These are phyloP conservation scores for Troilus luridus DNA, from an alignment of 2,888 invertebrate genomes.

Conservation along the genomic window DNA sequence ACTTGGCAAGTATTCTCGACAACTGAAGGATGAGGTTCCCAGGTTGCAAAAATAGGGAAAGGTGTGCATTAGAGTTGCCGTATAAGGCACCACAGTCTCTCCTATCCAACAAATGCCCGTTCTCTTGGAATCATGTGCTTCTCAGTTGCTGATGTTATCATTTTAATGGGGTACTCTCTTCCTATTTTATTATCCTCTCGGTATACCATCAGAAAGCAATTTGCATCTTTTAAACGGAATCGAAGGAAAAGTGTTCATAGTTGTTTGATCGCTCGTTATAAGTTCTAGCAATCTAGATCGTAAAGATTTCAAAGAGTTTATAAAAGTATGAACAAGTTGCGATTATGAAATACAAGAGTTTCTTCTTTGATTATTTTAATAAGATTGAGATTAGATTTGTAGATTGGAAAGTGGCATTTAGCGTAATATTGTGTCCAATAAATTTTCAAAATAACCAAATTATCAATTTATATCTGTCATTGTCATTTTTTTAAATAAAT, in stretches of 20 bases:
- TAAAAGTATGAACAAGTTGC: background rate
- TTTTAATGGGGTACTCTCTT: conserved; percentile 25
- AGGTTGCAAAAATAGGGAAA: conserved; percentile 38
- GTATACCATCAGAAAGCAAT: conserved; percentile 28
- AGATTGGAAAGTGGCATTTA: too few species aligned
- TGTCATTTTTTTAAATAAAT: too few species aligned
- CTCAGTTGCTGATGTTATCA: background rate
- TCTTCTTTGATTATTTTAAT: too few species aligned
- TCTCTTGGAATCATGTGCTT: background rate
- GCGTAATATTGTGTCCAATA: too few species aligned
- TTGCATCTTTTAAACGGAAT: background rate
- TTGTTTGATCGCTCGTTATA: background rate
- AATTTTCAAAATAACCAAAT: too few species aligned
- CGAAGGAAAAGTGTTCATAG: background rate
- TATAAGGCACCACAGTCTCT: background rate
- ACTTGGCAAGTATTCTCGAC: background rate
- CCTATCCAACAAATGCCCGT: background rate
- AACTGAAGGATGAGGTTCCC: background rate
- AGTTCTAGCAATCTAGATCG: too few species aligned
- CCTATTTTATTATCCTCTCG: conserved; percentile 8
- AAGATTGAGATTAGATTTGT: too few species aligned
- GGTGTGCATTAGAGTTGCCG: conserved; percentile 23
- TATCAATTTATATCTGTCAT: too few species aligned
- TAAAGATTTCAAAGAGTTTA: background rate
- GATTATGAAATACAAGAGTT: too few species aligned